Base-by-base conservation (phyloP, 2,888 invertebrate species). In the Lasioglossum pauxillum region DNA sequence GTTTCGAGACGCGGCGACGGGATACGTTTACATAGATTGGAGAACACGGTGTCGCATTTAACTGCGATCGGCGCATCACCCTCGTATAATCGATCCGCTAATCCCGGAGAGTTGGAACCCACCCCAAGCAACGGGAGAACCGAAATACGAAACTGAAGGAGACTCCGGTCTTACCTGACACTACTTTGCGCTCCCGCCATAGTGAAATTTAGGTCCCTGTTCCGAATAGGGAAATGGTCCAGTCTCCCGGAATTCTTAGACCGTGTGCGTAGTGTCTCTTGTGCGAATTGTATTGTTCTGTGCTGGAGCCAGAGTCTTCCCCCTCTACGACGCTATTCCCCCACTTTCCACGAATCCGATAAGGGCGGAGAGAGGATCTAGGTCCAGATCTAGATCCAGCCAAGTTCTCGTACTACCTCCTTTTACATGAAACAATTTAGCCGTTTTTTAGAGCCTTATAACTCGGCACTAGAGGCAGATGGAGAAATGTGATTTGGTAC, bases 121-220 rank as follows among this genome's bases (percentile, higher is more conserved):
- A 12, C 35, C 69, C 60, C 14, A 27, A 14, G 38, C 35, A n/a
- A 35, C 44, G n/a, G 46, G 49, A 23, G 38, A 46, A 77, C 46
- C 35, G 84, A 82, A 84, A 84, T 78, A 82, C 82, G 78, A 85
- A 73, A 46, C 84, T 83, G 78, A 85, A 83, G 64, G 78, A 75
- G 78, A 84, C 83, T 75, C 69, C 74, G 19, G 38, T 75, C 71
- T 75, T 60, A 49, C 78, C 78, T 64, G 60, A 8, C 71, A 75
- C 83, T 75, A 75, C 64, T 78, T 78, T 83, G 44, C 60, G 5
- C 35, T 3, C 46, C 16, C 5, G 2, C 23, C 49, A 5, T 27
- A 27, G 5, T 27, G 49, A 46, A 12, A 46, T 41, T 49, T 72
- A 71, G 44, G 75, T 57, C 38, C 67, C 53, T 27, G 44, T 57